Conservation (phyloP, 2,888 invertebrate species). For the Hydriomena furcata region DNA sequence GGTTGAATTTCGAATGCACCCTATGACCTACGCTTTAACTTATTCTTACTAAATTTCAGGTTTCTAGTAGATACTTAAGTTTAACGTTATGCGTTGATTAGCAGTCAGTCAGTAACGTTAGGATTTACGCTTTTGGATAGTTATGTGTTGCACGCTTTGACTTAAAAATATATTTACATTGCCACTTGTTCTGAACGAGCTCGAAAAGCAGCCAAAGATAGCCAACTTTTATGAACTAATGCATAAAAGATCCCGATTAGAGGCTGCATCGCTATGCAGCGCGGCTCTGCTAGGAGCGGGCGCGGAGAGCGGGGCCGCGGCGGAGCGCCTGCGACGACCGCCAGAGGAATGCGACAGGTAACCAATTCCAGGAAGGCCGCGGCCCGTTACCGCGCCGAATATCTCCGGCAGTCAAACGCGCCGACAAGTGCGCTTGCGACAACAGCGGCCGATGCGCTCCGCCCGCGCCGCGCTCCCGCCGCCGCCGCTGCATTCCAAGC, state of each 20-base stretch:
- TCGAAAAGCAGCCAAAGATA: constrained; percentile 19
- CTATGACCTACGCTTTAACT: no score
- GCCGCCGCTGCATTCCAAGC: constrained; percentile 73
- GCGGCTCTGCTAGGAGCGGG: constrained; percentile 38
- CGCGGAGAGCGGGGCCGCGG: constrained; percentile 32
- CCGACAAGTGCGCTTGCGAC: constrained; percentile 83
- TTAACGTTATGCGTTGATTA: no score
- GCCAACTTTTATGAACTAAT: constrained; percentile 43
- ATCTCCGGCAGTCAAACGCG: constrained; percentile 81
- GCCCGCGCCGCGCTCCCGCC: constrained; percentile 42
- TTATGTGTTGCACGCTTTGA: no score
- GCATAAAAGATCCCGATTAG: constrained; percentile 53
- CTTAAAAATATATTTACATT: no score
- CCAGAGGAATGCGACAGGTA: constrained; percentile 82
- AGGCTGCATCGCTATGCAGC: constrained; percentile 63
- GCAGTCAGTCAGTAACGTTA: no score
- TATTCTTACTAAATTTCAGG: no score
- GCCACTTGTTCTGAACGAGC: not conserved
- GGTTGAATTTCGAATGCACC: no score
- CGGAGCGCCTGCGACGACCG: constrained; percentile 61
- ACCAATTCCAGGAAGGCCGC: constrained; percentile 82
- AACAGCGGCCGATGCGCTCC: constrained; percentile 71
- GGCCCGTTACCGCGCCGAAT: constrained; percentile 83
- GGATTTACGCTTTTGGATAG: no score
- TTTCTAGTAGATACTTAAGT: no score